Percentiles rank a stretch among this genome's conserved stretches.
phyloP scores from a whole-genome alignment of 2,797 vertebrate genomes.

The Sibirionetta formosa region DNA sequence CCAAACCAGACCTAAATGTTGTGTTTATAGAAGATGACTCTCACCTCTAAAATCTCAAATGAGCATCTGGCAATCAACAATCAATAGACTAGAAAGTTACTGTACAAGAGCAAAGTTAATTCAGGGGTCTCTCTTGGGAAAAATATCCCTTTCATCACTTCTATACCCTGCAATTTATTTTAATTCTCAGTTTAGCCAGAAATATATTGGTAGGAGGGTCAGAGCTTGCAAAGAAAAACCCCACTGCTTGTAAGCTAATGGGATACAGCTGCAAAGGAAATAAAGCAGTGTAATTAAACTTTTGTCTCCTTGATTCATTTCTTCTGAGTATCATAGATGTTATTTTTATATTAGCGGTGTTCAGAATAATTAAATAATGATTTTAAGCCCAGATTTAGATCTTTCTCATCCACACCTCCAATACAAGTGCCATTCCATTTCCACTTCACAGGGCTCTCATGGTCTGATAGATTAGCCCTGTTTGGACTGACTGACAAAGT shows the following conservation, averaged over 20 bases:
- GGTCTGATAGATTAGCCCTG: neutral
- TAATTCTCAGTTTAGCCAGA: slow-evolving; percentile 71
- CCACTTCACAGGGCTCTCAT: neutral
- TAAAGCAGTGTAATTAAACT: slow-evolving; percentile 76
- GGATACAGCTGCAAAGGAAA: slow-evolving; percentile 71
- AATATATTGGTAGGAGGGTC: slow-evolving; percentile 62
- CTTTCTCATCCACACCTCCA: neutral
- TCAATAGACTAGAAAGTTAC: slow-evolving; percentile 7
- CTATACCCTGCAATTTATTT: slow-evolving; percentile 60
- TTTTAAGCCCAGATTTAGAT: neutral
- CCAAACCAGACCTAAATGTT: neutral
- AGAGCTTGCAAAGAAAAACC: slow-evolving; percentile 63
- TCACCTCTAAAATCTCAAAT: neutral
- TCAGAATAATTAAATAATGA: neutral
- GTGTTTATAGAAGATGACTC: neutral
- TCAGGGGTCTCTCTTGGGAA: slow-evolving; percentile 33
- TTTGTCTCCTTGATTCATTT: slow-evolving; percentile 42
- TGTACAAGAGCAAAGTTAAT: slow-evolving; percentile 55
- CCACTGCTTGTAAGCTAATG: slow-evolving; percentile 62
- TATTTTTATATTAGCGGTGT: slow-evolving; percentile 41
- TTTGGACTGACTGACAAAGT: neutral
- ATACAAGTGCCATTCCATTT: neutral
- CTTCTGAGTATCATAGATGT: neutral
- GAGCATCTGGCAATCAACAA: neutral
- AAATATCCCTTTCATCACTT: slow-evolving; percentile 47